A percentile compares a stretch with the other conserved stretches of the same genome.
These are phyloP conservation scores for Oegoconia quadripuncta DNA, from an alignment of 2,888 invertebrate genomes.

Conservation along the genomic window DNA sequence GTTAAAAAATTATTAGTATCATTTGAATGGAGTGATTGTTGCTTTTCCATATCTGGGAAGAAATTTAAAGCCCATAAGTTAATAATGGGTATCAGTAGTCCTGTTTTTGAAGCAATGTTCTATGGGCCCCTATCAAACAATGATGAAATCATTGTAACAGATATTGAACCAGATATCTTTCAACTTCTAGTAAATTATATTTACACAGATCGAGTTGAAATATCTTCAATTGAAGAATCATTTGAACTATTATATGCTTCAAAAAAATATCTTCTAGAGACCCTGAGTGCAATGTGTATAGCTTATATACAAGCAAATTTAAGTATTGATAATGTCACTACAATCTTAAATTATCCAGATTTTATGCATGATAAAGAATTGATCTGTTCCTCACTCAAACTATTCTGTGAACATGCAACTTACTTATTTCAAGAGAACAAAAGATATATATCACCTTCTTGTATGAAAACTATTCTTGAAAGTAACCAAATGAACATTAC, in stretches of 20 bases:
- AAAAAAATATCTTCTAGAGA: conserved; percentile 81
- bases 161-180: conserved; percentile 81
- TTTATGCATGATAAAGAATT: conserved; percentile 76
- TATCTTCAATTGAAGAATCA: conserved; percentile 78
- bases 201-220: conserved; percentile 79
- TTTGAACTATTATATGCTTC: conserved; percentile 82
- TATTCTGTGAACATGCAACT: conserved; percentile 76
- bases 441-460: conserved; percentile 65
- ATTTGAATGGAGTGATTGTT: conserved; percentile 80
- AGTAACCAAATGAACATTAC: conserved; percentile 70
- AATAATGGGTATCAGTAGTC: conserved; percentile 82
- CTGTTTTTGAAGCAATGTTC: conserved; percentile 84
- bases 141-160: conserved; percentile 73
- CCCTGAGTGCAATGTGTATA: conserved; percentile 71
- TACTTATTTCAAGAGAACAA: conserved; percentile 73
- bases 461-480: conserved; percentile 70
- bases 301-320: conserved; percentile 75
- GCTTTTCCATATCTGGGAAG: conserved; percentile 73
- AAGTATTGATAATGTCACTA: conserved; percentile 77
- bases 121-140: conserved; percentile 79
- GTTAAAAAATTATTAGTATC: conserved; percentile 68
- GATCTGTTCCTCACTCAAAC: conserved; percentile 70
- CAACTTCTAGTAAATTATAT: conserved; percentile 80
- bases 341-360: conserved; percentile 80
- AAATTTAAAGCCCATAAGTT: conserved; percentile 80